phyloP scores from a whole-genome alignment of 2,888 invertebrate genomes.

The Anarsia innoxiella region DNA sequence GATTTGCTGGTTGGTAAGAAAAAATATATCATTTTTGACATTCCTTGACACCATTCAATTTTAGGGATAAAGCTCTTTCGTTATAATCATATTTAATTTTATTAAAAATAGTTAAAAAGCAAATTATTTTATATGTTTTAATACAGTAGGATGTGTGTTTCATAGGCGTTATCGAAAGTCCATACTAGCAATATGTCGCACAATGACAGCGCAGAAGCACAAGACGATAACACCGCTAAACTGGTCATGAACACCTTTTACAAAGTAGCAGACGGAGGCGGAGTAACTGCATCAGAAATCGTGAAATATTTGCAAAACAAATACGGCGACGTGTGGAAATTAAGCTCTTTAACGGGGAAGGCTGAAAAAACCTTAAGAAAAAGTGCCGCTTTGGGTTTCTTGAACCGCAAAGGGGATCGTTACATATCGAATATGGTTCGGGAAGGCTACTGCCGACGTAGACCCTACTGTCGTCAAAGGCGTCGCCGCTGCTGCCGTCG shows the following conservation, averaged over 20 bases:
- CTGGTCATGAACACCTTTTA: slow-evolving; percentile 37
- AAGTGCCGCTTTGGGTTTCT: slow-evolving; percentile 32
- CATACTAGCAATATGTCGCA: no score
- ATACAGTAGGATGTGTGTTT: no score
- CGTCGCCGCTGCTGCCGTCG: slow-evolving; percentile 14
- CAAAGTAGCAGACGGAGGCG: slow-evolving; percentile 26
- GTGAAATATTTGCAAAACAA: slow-evolving; percentile 31
- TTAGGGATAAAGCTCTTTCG: no score
- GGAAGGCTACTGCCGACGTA: slow-evolving; percentile 16
- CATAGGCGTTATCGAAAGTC: no score
- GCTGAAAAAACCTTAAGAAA: slow-evolving; percentile 33
- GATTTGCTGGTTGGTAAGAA: no score
- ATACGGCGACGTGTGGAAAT: slow-evolving; percentile 38
- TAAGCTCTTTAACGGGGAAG: slow-evolving; percentile 25
- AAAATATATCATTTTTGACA: no score
- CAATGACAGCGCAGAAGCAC: slow-evolving; percentile 17
- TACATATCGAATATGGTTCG: slow-evolving; percentile 24
- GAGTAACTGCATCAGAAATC: slow-evolving; percentile 31
- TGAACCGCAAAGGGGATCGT: slow-evolving; percentile 29
- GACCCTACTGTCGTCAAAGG: slow-evolving; percentile 16
- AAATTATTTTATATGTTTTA: no score
- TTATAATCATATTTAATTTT: no score
- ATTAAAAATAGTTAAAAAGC: no score
- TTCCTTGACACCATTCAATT: no score
- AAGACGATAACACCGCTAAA: slow-evolving; percentile 33